Percentiles rank a stretch among this genome's conserved stretches.
These are phyloP conservation scores for Asbolus verrucosus DNA, from an alignment of 1,140 invertebrate species.

Conservation along the genomic window DNA sequence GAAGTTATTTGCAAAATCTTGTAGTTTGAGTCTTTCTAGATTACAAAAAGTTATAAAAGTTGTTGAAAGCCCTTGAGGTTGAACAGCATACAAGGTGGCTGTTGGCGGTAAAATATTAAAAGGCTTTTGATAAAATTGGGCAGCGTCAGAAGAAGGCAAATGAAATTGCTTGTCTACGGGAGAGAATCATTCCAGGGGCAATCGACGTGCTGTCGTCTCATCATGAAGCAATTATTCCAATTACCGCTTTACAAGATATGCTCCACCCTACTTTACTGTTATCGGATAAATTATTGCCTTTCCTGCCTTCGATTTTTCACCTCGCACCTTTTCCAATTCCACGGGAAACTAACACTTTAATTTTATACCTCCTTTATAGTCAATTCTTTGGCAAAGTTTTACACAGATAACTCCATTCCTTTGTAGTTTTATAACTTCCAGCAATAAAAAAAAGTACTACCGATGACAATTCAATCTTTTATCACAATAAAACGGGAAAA, in stretches of 20 bases:
- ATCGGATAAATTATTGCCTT: conserved; percentile 48
- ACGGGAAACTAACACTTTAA: conserved; percentile 44
- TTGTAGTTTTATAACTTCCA: conserved; percentile 45
- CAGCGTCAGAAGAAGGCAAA: conserved; percentile 48
- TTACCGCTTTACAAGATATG: conserved; percentile 52
- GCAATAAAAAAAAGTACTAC: conserved; percentile 36
- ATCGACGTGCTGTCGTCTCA: conserved; percentile 48
- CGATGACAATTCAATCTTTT: conserved; percentile 46
- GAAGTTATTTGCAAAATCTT: conserved; percentile 38
- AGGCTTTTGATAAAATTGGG: conserved; percentile 58
- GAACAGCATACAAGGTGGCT: conserved; percentile 44
- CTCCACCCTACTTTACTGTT: conserved; percentile 42
- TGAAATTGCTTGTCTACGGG: conserved; percentile 53
- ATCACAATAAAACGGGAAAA: conserved; percentile 36
- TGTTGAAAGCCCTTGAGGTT: conserved; percentile 46
- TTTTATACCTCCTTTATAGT: conserved; percentile 44
- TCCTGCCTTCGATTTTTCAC: conserved; percentile 43
- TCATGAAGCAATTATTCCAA: conserved; percentile 55
- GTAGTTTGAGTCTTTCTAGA: conserved; percentile 36
- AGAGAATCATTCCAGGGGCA: conserved; percentile 47
- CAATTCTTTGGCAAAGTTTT: conserved; percentile 44
- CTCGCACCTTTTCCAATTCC: conserved; percentile 40
- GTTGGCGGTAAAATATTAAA: conserved; percentile 56
- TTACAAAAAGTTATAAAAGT: conserved; percentile 47
- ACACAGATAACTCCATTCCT: conserved; percentile 42